Base-by-base conservation (phyloP, 1,140 invertebrate species). In the Kradibia gibbosae region DNA sequence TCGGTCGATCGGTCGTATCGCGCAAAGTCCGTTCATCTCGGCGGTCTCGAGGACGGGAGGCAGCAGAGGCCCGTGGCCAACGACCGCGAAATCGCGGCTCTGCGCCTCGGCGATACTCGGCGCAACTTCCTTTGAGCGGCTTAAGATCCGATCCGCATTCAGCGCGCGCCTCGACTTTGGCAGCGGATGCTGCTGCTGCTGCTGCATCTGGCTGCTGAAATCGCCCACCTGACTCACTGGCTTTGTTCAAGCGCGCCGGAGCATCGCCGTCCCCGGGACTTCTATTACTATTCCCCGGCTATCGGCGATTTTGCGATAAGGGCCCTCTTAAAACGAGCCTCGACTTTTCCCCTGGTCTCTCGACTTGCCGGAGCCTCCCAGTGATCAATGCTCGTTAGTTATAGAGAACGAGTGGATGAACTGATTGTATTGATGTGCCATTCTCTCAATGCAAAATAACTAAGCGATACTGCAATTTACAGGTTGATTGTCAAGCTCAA, bases 111-210 rank as follows among this genome's bases (percentile, higher is more conserved):
- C 25, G 15, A 53, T 4, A 31, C n/a, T 45, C 28, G 25, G 42
- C 76, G 76, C 76, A 78, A 78, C 76, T 78, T 78, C 76, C 76
- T 70, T 31, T 11, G 8, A 42, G 39, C 3, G 10, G 3, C 11
- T 67, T 2, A 20, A 36, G 17, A 36, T 8, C 36, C n/a, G 31
- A 76, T 62, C 22, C 39, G 17, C 36, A 2, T 65, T n/a, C 60
- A 0, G 10, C 22, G 67, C 0, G 0, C 17, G 20, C 67, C 48
- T n/a, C 3, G 1, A 3, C 20, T 22, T 39, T 39, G 31, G 3
- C 57, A 5, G 5, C 31, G n/a, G 3, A n/a, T 28, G 5, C 31
- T 25, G 25, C n/a, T 60, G 11, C n/a, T 22, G 11, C 1, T 53
- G 48, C 3, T 11, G 5, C 48, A 17, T 53, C 45, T 15, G 25